phyloP scores from a whole-genome alignment of 2,888 invertebrate genomes.

The Muscina levida region DNA sequence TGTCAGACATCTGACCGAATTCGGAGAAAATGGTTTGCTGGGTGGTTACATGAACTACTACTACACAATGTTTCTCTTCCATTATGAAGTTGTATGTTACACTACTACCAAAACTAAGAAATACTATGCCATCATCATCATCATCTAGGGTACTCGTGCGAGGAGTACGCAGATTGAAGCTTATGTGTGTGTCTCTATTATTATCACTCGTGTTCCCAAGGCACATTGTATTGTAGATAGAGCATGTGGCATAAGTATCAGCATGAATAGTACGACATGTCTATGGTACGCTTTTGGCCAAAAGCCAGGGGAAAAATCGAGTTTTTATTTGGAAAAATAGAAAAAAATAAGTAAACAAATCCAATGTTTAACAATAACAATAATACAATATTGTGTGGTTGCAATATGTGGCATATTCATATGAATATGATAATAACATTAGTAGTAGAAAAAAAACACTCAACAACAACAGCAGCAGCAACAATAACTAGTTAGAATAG shows the following conservation, averaged over 20 bases:
- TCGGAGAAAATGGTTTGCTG: no score
- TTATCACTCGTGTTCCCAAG: background rate
- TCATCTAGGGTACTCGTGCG: no score
- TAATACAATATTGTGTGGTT: background rate
- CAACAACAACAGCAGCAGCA: background rate
- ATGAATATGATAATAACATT: background rate
- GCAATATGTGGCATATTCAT: constrained; percentile 8
- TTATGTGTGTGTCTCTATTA: background rate
- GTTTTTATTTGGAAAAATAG: background rate
- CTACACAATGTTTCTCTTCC: no score
- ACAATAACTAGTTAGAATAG: background rate
- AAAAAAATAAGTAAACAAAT: constrained; percentile 20
- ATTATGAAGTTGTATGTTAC: background rate
- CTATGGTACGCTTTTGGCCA: constrained; percentile 11
- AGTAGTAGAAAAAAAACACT: no score
- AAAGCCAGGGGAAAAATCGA: constrained; percentile 1
- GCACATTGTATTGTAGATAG: no score
- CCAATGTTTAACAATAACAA: constrained; percentile 19
- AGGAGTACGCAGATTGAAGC: no score
- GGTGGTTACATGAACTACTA: constrained; percentile 14
- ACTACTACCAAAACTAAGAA: background rate
- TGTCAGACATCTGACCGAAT: no score
- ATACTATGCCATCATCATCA: background rate
- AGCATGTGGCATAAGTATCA: no score
- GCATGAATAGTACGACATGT: background rate